Evolutionary conservation across 2,113 vertebrate genomes (phyloP), one percentile per base, ranked within the genome.

Genomic region (Psophia crepitans): DNA sequence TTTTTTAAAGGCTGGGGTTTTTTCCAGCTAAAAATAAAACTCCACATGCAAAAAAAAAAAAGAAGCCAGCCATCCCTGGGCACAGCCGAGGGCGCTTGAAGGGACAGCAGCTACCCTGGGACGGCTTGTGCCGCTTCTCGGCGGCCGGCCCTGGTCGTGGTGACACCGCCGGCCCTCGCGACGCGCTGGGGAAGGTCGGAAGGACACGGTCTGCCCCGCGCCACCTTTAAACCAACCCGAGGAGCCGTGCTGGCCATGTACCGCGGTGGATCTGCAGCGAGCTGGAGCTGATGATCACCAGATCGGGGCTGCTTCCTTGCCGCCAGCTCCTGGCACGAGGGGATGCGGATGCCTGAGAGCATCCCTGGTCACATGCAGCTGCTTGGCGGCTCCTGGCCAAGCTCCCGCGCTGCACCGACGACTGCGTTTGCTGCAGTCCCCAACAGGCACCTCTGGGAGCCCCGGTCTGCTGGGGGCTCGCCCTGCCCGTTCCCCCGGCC

Each of bases 11-110:
- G 69, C 77, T 84, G 54, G 12, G 8, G 48, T 75, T 71, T 79
- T 66, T 80, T 49, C 27, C 54, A 82, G 69, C 88, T 96, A 92
- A 94, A 96, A 94, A 92, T 90, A 94, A 93, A 93, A 51, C 56
- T 60, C 85, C 86, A 81, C 75, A 35, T 71, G 49, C 35, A 46
- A 73, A 1, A 86, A 41, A 32, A 54, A 23, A 71, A 60, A 66
- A 26, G 41, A 51, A 11, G 24, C 26, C 65, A 79, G 37, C 33
- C 2, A 0, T 63, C 87, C 87, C 37, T 49, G 43, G 75, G 76
- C 76, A 63, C 79, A 89, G 48, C 66, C 2, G 3, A 75, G 76
- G 75, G 76, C 1, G 4, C 68, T 81, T 16, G 53, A 60, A 92
- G 88, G 95, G 89, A 84, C 65, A 87, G 84, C 79, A 92, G 75